These are phyloP conservation scores for Calyptomena viridis DNA, from an alignment of 2,113 vertebrate species.

Conservation along the genomic window DNA sequence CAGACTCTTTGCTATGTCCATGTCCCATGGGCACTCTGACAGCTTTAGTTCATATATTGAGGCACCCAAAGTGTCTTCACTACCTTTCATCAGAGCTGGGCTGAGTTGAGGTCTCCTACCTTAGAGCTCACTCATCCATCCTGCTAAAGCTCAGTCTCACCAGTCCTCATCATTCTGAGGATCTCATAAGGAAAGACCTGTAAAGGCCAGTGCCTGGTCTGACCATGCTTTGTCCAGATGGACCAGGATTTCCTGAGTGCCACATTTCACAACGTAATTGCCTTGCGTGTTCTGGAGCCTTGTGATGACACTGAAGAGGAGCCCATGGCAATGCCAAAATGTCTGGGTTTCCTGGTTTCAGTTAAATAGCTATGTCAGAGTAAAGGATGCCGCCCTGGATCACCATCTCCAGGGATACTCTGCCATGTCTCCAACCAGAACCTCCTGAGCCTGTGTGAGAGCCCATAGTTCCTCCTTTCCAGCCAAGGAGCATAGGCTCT, in stretches of 20 bases:
- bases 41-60: neutral
- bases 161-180: neutral
- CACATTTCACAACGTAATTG: fast-evolving
- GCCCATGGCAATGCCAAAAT: neutral
- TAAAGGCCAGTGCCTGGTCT: neutral
- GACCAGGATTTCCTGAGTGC: too few relatives aligned
- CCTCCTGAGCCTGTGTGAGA: neutral
- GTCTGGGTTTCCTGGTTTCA: neutral
- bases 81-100: neutral
- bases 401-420: fast-evolving
- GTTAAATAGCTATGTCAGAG: neutral
- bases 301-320: neutral
- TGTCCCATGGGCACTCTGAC: neutral
- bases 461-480: neutral
- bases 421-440: neutral
- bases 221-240: neutral
- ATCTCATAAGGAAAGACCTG: neutral
- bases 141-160: neutral
- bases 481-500: neutral
- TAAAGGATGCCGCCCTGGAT: neutral
- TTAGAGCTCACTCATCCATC: neutral
- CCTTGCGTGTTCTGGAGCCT: neutral
- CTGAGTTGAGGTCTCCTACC: neutral
- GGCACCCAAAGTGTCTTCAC: neutral
- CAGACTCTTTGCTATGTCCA: fast-evolving